Percentiles rank a stretch among this genome's conserved stretches.
phyloP scores from a whole-genome alignment of 2,888 invertebrate genomes.

The Heliconius ismenius region DNA sequence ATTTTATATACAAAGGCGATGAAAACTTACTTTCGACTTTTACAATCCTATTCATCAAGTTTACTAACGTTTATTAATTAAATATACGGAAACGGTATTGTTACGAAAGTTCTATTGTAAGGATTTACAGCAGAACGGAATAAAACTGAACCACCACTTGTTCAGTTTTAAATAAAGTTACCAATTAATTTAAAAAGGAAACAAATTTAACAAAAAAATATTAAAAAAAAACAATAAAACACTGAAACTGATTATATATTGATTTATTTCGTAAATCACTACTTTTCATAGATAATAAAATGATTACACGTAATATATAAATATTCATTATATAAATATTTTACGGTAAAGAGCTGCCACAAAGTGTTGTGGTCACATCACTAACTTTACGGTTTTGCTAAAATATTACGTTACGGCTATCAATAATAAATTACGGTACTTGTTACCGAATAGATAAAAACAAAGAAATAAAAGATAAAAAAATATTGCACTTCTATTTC shows the following conservation, averaged over 20 bases:
- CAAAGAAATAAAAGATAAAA: neutral
- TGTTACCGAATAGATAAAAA: neutral
- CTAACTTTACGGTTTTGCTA: neutral
- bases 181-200: neutral
- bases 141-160: neutral
- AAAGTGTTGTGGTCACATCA: neutral
- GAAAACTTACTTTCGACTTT: neutral
- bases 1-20: neutral
- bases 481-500: conserved; percentile 1
- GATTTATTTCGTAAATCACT: conserved; percentile 6
- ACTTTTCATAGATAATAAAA: neutral
- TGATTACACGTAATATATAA: neutral
- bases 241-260: neutral
- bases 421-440: neutral
- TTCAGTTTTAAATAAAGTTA: neutral
- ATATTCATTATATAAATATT: conserved; percentile 1
- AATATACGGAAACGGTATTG: neutral
- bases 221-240: neutral
- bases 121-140: neutral
- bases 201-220: neutral
- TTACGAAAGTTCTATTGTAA: neutral
- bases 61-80: neutral
- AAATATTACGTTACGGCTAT: neutral
- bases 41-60: neutral
- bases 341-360: neutral